Evolutionary conservation across 2,797 vertebrate genomes (phyloP).

Genomic region (Galaxias olidus): DNA sequence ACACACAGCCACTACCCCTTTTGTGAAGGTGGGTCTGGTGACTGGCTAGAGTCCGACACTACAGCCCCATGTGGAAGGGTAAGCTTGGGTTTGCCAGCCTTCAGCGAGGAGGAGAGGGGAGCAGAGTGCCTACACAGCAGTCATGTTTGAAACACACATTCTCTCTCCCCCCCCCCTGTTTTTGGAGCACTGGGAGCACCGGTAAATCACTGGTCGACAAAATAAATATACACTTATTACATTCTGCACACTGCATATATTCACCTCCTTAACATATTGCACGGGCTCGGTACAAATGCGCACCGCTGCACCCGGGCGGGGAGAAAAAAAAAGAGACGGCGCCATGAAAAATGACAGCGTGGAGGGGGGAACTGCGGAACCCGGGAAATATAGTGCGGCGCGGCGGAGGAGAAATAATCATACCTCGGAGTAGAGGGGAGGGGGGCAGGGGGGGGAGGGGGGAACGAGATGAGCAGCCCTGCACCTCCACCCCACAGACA

Average conservation of each 20-base stretch:
- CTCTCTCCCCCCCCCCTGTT: conserved; percentile 37
- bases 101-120: conserved; percentile 32
- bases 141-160: conserved; percentile 70
- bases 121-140: conserved; percentile 70
- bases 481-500: conserved; percentile 66
- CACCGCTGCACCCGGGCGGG: conserved; percentile 58
- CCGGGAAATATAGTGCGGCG: conserved; percentile 68
- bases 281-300: conserved; percentile 66
- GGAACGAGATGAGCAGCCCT: conserved; percentile 60
- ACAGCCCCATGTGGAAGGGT: no score
- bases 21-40: no score
- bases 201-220: conserved; percentile 74
- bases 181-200: conserved; percentile 58
- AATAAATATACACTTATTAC: conserved; percentile 80
- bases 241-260: conserved; percentile 73
- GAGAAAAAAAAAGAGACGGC: conserved; percentile 54
- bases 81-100: no score
- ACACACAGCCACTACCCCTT: no score
- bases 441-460: conserved; percentile 54
- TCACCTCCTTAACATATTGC: conserved; percentile 75
- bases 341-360: conserved; percentile 78
- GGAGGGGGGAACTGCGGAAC: conserved; percentile 70
- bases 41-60: no score
- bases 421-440: conserved; percentile 60
- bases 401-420: conserved; percentile 75